Conservation (phyloP, 2,888 invertebrate genomes). For the Monoplex corrugatus region DNA sequence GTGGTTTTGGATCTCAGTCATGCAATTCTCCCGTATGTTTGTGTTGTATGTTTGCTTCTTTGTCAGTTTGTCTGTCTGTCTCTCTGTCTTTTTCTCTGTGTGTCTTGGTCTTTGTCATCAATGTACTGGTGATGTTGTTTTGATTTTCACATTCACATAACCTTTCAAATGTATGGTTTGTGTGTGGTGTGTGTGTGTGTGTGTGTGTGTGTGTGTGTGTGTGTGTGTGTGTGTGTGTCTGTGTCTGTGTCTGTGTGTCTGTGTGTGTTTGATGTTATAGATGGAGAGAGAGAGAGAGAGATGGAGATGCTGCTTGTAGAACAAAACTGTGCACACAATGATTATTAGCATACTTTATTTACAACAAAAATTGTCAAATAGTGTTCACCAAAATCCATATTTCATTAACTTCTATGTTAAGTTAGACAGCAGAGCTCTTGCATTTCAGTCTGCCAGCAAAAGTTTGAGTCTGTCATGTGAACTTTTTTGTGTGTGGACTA, state of each 20-base stretch:
- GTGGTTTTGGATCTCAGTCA: slow-evolving; percentile 78
- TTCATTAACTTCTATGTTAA: no score
- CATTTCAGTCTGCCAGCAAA: no score
- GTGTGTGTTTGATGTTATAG: background rate
- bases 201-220: slow-evolving; percentile 26
- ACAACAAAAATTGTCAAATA: no score
- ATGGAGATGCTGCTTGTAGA: background rate
- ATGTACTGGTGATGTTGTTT: no score
- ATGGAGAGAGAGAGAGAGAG: slow-evolving; percentile 7
- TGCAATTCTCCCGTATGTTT: slow-evolving; percentile 71
- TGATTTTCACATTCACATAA: no score
- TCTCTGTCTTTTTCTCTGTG: background rate
- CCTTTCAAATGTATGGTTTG: no score
- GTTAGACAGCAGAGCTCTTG: no score
- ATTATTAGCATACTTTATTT: no score
- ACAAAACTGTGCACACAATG: background rate
- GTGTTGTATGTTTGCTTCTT: background rate
- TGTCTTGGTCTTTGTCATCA: background rate
- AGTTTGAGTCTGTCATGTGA: no score
- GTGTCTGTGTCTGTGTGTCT: background rate
- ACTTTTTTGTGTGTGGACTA: no score
- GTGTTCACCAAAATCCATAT: no score
- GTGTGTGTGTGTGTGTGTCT: slow-evolving; percentile 19
- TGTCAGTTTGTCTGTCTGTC: slow-evolving; percentile 23
- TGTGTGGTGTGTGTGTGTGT: background rate